Evolutionary conservation across 2,888 invertebrate species (phyloP).

Genomic region (Dysmachus trigonus): DNA sequence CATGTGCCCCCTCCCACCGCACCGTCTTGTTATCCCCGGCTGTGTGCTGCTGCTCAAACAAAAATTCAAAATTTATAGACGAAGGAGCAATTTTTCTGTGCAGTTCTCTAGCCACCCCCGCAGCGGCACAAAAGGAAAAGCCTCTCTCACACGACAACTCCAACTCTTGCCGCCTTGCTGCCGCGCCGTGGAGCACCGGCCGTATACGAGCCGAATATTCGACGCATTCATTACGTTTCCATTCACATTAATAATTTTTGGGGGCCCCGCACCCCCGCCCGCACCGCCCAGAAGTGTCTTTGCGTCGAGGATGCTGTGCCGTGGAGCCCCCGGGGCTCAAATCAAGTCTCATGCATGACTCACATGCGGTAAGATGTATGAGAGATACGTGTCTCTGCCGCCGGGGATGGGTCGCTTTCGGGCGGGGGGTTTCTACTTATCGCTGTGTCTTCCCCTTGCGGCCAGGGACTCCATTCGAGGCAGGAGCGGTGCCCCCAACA

Average conservation of each 20-base stretch:
- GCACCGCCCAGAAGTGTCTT: conserved; percentile 18
- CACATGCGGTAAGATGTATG: conserved; percentile 45
- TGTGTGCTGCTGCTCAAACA: conserved; percentile 47
- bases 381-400: conserved; percentile 43
- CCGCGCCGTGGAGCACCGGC: conserved; percentile 23
- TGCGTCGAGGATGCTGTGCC: neutral
- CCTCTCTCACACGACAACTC: conserved; percentile 42
- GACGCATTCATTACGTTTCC: conserved; percentile 50
- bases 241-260: conserved; percentile 48
- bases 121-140: conserved; percentile 43
- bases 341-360: conserved; percentile 50
- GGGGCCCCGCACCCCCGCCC: conserved; percentile 43
- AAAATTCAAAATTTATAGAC: conserved; percentile 49
- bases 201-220: conserved; percentile 40
- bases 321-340: conserved; percentile 40
- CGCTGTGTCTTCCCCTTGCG: conserved; percentile 5
- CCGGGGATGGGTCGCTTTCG: neutral
- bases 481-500: neutral
- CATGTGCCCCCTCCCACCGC: conserved; percentile 44
- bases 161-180: neutral
- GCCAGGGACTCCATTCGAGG: neutral
- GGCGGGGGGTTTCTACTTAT: neutral
- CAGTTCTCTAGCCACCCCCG: conserved; percentile 32
- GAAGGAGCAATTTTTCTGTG: conserved; percentile 49
- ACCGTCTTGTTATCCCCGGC: conserved; percentile 48